Percentiles rank a stretch among this genome's conserved stretches.
Conservation (phyloP, 2,113 vertebrate species). For the Desmodus rotundus region DNA sequence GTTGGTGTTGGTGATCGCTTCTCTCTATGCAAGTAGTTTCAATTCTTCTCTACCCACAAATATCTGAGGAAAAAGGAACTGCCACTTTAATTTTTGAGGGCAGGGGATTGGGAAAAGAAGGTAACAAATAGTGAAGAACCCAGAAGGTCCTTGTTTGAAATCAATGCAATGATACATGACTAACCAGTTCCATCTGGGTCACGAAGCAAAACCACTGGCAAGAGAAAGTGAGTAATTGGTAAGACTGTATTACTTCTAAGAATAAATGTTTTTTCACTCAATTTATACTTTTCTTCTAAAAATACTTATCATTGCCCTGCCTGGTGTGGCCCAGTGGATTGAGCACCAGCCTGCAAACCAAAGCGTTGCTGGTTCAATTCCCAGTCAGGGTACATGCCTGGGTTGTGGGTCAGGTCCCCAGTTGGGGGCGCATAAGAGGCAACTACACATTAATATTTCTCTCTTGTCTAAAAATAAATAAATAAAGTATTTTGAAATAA, state of each 20-base stretch:
- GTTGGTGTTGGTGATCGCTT: neutral
- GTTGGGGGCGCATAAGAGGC: too few species aligned
- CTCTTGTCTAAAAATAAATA: too few species aligned
- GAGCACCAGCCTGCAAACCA: too few species aligned
- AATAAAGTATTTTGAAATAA: too few species aligned
- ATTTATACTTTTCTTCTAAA: constrained; percentile 21
- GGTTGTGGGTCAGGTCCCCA: too few species aligned
- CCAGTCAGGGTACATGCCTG: too few species aligned
- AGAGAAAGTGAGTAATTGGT: neutral
- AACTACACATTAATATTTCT: too few species aligned
- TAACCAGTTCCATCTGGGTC: neutral
- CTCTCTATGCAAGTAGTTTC: neutral
- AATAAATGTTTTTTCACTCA: neutral
- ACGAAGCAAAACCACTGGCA: neutral
- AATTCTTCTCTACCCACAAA: neutral
- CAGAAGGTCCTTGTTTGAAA: neutral
- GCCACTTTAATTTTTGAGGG: neutral
- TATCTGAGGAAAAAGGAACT: neutral
- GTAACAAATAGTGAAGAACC: neutral
- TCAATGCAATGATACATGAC: neutral
- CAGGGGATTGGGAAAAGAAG: neutral
- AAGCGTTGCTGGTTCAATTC: too few species aligned
- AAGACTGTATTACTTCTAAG: neutral
- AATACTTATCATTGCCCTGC: neutral
- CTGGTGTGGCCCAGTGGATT: too few species aligned